A percentile compares a stretch with the other conserved stretches of the same genome.
These are phyloP conservation scores for Pseudoatta argentina DNA, from an alignment of 1,140 invertebrate species.

Conservation along the genomic window DNA sequence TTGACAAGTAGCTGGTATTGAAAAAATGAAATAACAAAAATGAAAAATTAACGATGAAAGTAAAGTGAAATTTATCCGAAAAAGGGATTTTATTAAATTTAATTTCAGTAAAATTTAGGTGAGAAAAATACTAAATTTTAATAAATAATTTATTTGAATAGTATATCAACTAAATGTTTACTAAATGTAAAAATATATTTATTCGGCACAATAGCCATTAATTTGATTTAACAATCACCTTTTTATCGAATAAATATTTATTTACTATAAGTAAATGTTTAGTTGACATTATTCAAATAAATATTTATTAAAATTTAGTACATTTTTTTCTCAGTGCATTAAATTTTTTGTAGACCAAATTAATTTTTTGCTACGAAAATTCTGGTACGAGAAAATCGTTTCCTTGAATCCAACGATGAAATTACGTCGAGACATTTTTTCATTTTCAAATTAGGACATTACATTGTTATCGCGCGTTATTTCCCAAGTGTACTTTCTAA, in stretches of 20 bases:
- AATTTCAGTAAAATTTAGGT: background rate
- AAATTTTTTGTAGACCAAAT: background rate
- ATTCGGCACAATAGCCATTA: too few relatives aligned
- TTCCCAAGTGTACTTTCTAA: constrained; percentile 13
- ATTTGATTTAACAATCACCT: too few relatives aligned
- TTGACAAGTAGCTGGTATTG: background rate
- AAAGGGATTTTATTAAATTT: background rate
- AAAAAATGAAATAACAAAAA: background rate
- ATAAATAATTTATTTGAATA: too few relatives aligned
- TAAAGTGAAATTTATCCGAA: background rate
- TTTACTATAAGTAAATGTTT: too few relatives aligned
- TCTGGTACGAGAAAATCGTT: background rate
- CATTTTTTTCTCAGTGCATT: background rate
- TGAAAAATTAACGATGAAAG: background rate
- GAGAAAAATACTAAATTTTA: too few relatives aligned
- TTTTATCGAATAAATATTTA: too few relatives aligned
- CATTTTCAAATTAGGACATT: background rate
- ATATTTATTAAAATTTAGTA: too few relatives aligned
- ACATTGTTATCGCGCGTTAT: constrained; percentile 4
- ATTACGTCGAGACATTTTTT: background rate
- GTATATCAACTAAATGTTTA: too few relatives aligned
- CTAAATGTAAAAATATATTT: too few relatives aligned
- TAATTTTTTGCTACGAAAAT: background rate
- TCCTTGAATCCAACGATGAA: background rate
- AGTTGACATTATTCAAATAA: too few relatives aligned